phyloP scores from a whole-genome alignment of 2,797 vertebrate species.

The Liparis tanakae region DNA sequence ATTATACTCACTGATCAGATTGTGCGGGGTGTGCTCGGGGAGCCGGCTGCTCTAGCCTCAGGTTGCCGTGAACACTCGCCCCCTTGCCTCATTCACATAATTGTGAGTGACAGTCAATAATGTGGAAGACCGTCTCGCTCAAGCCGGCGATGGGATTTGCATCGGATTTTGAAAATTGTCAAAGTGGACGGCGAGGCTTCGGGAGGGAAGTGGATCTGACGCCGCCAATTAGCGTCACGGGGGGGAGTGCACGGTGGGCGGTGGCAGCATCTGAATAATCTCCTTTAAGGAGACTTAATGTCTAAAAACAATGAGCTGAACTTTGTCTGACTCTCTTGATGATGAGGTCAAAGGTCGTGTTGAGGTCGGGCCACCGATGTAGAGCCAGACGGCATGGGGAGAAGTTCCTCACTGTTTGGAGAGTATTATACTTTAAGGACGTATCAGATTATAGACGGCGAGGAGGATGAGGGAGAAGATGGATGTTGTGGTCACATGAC shows the following conservation, averaged over 20 bases:
- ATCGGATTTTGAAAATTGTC: slow-evolving; percentile 85
- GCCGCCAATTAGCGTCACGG: slow-evolving; percentile 76
- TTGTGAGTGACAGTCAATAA: slow-evolving; percentile 86
- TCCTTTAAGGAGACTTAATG: slow-evolving; percentile 68
- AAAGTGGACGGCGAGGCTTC: slow-evolving; percentile 79
- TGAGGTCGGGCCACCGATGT: slow-evolving; percentile 35
- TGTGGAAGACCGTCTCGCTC: slow-evolving; percentile 67
- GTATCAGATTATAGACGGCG: background rate
- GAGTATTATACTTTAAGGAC: background rate
- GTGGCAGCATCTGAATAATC: slow-evolving; percentile 76
- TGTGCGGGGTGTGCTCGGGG: slow-evolving; percentile 74
- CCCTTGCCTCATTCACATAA: slow-evolving; percentile 74
- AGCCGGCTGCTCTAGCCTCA: slow-evolving; percentile 71
- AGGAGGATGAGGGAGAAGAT: background rate
- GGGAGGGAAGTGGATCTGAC: slow-evolving; percentile 77
- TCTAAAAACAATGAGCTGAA: slow-evolving; percentile 74
- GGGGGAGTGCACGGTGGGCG: slow-evolving; percentile 53
- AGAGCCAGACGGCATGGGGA: slow-evolving; percentile 4
- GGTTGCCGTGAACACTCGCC: slow-evolving; percentile 76
- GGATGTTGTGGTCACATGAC: background rate
- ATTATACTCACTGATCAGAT: slow-evolving; percentile 85
- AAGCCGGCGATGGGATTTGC: slow-evolving; percentile 82
- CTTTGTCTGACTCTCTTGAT: slow-evolving; percentile 62
- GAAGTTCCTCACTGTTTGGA: background rate
- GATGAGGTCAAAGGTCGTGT: slow-evolving; percentile 48